phyloP scores from a whole-genome alignment of 2,113 vertebrate genomes.

The Naja naja region DNA sequence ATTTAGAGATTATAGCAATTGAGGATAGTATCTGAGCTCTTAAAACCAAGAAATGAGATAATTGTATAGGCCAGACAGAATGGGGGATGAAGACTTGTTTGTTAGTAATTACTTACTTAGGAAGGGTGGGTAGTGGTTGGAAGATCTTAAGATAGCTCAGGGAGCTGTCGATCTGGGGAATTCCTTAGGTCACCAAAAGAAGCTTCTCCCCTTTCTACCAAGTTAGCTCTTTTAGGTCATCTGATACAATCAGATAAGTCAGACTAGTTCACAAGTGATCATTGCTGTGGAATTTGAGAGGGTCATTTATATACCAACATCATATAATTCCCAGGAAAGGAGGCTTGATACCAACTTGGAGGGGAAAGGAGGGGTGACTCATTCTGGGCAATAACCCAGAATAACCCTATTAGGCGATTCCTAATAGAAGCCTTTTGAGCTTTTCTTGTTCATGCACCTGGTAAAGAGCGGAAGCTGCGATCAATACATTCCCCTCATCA shows the following conservation, averaged over 20 bases:
- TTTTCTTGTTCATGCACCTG: not conserved
- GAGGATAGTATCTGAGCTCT: not conserved
- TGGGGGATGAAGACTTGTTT: not conserved
- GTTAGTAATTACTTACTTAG: not conserved
- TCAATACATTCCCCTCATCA: not conserved
- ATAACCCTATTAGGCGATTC: not conserved
- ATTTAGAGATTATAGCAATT: not conserved
- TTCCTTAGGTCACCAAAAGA: conserved; percentile 19
- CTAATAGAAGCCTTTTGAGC: not conserved
- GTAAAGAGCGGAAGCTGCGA: not conserved
- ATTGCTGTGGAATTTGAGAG: not conserved
- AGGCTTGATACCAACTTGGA: not conserved
- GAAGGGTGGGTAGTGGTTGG: not conserved
- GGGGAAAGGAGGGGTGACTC: not conserved
- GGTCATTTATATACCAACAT: not conserved
- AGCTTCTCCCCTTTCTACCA: conserved; percentile 60
- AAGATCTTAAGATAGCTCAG: not conserved
- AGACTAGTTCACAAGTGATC: conserved; percentile 2
- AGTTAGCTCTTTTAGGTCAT: conserved; percentile 59
- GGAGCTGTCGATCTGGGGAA: conserved; percentile 30
- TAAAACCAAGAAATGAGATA: not conserved
- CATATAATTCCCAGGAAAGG: not conserved
- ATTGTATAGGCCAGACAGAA: not conserved
- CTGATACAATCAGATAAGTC: conserved; percentile 56
- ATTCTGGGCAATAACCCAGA: not conserved